Percentiles rank a stretch among this genome's conserved stretches.
These are phyloP conservation scores for Phrixothrix hirtus DNA, from an alignment of 2,888 invertebrate species.

Conservation along the genomic window DNA sequence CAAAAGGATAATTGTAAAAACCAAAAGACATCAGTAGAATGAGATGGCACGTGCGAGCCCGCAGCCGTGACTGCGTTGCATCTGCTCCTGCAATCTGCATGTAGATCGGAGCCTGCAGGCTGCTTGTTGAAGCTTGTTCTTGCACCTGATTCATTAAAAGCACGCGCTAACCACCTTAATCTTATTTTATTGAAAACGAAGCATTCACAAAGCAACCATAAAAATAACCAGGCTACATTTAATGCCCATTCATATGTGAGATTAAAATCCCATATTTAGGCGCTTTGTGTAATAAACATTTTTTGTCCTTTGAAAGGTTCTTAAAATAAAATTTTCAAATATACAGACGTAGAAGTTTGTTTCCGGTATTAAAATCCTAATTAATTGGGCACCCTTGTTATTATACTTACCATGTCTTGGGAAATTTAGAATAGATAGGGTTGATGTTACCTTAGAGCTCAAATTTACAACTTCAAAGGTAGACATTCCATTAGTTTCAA, in stretches of 20 bases:
- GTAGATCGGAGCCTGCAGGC: slow-evolving; percentile 24
- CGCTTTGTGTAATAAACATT: too few relatives aligned
- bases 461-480: too few relatives aligned
- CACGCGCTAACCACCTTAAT: slow-evolving; percentile 19
- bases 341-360: too few relatives aligned
- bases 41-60: slow-evolving; percentile 11
- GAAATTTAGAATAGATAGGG: too few relatives aligned
- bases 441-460: too few relatives aligned
- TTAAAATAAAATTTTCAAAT: too few relatives aligned
- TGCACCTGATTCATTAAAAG: slow-evolving; percentile 32
- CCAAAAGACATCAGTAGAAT: slow-evolving; percentile 5
- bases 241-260: too few relatives aligned
- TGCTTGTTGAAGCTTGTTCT: slow-evolving; percentile 23
- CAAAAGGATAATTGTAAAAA: slow-evolving; percentile 1
- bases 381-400: too few relatives aligned
- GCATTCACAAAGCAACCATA: background rate
- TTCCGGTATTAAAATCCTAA: too few relatives aligned
- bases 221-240: background rate
- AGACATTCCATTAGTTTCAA: too few relatives aligned
- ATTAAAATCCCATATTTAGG: too few relatives aligned
- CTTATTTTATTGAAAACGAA: background rate
- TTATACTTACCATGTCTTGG: too few relatives aligned
- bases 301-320: background rate
- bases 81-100: slow-evolving; percentile 31
- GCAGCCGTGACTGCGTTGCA: slow-evolving; percentile 25